A percentile compares a stretch with the other conserved stretches of the same genome.
These are phyloP conservation scores for Ophonus ardosiacus DNA, from an alignment of 2,888 invertebrate genomes.

Conservation along the genomic window DNA sequence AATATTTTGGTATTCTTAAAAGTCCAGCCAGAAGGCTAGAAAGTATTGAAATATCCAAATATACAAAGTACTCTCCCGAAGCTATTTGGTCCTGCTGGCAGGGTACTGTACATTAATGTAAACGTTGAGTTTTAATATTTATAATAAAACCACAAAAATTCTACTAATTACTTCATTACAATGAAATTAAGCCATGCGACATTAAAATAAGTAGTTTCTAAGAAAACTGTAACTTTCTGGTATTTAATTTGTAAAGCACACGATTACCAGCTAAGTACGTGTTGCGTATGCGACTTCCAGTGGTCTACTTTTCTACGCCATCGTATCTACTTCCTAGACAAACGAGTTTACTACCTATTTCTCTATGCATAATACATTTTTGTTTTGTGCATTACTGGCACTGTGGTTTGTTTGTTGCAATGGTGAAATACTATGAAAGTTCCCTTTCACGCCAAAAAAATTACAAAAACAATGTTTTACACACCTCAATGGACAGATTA, in stretches of 20 bases:
- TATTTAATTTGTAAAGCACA: constrained; percentile 21
- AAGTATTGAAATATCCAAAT: no score
- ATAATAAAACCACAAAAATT: not conserved
- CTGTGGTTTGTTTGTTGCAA: not conserved
- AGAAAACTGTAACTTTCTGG: constrained; percentile 27
- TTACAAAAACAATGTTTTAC: not conserved
- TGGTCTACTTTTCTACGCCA: constrained; percentile 53
- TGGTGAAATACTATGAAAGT: not conserved
- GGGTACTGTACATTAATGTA: no score
- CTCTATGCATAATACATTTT: constrained; percentile 48
- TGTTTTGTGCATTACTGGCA: constrained; percentile 16
- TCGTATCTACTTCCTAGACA: constrained; percentile 39
- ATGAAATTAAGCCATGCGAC: not conserved
- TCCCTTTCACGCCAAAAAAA: not conserved
- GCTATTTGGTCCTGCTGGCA: no score
- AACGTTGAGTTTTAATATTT: no score
- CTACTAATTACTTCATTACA: not conserved
- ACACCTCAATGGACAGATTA: not conserved
- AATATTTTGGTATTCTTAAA: no score
- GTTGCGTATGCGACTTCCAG: constrained; percentile 54
- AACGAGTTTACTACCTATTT: constrained; percentile 36
- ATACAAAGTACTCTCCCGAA: no score
- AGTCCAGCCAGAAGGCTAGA: no score
- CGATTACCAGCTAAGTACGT: constrained; percentile 20
- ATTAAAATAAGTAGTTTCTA: constrained; percentile 7